A percentile compares a stretch with the other conserved stretches of the same genome.
phyloP scores from a whole-genome alignment of 2,797 vertebrate species.

The Cyprinodon diabolis region DNA sequence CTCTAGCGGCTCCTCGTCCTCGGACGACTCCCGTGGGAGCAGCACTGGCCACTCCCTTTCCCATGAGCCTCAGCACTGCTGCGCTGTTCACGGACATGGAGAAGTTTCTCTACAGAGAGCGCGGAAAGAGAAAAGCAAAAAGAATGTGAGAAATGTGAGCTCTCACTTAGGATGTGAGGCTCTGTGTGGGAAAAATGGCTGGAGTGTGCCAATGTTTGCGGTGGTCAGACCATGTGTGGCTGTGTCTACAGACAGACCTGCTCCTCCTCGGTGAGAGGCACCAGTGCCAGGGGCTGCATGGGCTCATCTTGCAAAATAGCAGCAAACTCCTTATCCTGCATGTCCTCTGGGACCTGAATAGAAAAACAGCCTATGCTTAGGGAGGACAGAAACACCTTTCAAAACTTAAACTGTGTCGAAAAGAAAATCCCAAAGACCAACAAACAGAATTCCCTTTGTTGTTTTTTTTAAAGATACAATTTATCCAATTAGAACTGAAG shows the following conservation, averaged over 20 bases:
- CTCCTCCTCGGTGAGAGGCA: slow-evolving; percentile 93
- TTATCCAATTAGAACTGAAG: not conserved
- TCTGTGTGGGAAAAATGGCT: not conserved
- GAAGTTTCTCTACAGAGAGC: slow-evolving; percentile 88
- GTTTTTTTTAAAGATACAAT: not conserved
- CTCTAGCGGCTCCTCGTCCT: slow-evolving; percentile 87
- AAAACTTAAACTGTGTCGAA: not conserved
- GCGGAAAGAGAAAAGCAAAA: slow-evolving; percentile 48
- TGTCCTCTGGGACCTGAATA: slow-evolving; percentile 89
- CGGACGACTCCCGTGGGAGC: slow-evolving; percentile 82
- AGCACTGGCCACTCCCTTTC: slow-evolving; percentile 85
- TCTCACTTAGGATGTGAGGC: not conserved
- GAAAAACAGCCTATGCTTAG: slow-evolving; percentile 4
- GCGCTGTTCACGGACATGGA: slow-evolving; percentile 96
- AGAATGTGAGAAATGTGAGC: slow-evolving; percentile 67
- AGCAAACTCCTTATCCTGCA: slow-evolving; percentile 94
- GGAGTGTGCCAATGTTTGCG: slow-evolving; percentile 10
- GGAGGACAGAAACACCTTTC: not conserved
- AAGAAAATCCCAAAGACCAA: not conserved
- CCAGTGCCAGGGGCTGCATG: slow-evolving; percentile 89
- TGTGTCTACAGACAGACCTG: slow-evolving; percentile 78
- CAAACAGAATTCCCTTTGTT: not conserved
- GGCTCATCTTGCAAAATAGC: slow-evolving; percentile 93
- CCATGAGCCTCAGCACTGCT: slow-evolving; percentile 94
- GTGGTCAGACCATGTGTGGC: slow-evolving; percentile 13